Evolutionary conservation across 2,888 invertebrate genomes (phyloP), one percentile per base, ranked within the genome.

Genomic region (Alentia gelatinosa): DNA sequence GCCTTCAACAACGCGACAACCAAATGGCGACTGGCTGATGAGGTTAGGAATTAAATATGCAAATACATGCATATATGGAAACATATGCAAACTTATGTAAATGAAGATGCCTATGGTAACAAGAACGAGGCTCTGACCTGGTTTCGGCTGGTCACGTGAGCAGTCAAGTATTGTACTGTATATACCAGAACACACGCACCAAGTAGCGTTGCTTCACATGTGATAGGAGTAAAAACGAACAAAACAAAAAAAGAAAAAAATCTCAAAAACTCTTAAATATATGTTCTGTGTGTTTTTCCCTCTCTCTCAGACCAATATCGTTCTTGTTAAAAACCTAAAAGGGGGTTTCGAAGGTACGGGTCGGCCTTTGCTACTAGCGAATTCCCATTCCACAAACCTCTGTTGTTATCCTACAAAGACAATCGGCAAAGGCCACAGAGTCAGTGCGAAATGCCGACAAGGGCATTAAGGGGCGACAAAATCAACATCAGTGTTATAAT

Each of bases 331-430:
- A 47, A 50, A 86, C 83, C 79, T 79, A 86, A 83, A 83, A 86
- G 50, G 86, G 86, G 86, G 42, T 84, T 19, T 86, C 86, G 86
- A 26, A 86, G 86, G 86, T 86, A 47, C 33, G 79, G 90, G 47
- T 26, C 74, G 50, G 75, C 74, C 35, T 23, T 39, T 50, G 37
- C 40, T 56, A 91, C 90, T 91, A 90, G 90, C 89, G 91, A 75
- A 90, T 91, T 30, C 94, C 94, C 94, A 94, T 92, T 91, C 94
- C 94, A 92, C 94, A 94, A 63, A 94, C 94, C 93, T 94, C 94
- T 91, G 94, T 93, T 68, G 94, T 94, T 92, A 94, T 94, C 94
- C 94, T 94, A 94, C 89, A 94, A 94, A 90, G 35, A 30, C 86
- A 86, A 86, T 30, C 42, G 50, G 26, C 50, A 79, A 74, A 86